Conservation (phyloP, 2,888 invertebrate genomes). For the Lithophane socia region DNA sequence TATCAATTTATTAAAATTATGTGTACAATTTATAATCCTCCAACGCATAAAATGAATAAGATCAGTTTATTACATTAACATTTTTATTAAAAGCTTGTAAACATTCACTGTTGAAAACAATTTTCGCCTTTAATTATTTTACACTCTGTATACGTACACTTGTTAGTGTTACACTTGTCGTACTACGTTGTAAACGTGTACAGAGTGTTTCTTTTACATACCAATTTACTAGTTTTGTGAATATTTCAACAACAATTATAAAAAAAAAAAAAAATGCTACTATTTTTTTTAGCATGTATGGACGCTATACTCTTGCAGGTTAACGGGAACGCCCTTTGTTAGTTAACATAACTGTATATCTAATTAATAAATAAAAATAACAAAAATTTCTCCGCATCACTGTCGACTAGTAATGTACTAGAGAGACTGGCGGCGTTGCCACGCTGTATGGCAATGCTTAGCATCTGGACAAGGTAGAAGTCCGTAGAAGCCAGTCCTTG, state of each 20-base stretch:
- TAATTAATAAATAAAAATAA: not conserved
- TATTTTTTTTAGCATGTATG: too few relatives aligned
- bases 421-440: not conserved
- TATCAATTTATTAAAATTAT: constrained; percentile 48
- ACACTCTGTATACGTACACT: too few relatives aligned
- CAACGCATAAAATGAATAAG: constrained; percentile 21
- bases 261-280: too few relatives aligned
- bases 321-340: too few relatives aligned
- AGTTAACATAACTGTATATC: too few relatives aligned
- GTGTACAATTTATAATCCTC: constrained; percentile 10
- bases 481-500: not conserved
- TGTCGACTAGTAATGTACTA: not conserved
- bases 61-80: constrained; percentile 20
- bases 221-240: too few relatives aligned
- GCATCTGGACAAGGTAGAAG: not conserved
- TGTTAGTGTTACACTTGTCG: too few relatives aligned
- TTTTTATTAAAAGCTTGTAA: constrained; percentile 3
- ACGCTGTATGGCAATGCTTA: not conserved
- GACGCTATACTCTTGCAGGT: too few relatives aligned
- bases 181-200: too few relatives aligned
- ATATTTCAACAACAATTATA: too few relatives aligned
- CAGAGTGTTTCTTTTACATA: too few relatives aligned
- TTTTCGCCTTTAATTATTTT: not conserved
- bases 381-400: not conserved
- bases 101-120: constrained; percentile 13